These are phyloP conservation scores for Pyrrhia umbra DNA, from an alignment of 2,888 invertebrate genomes.

Conservation along the genomic window DNA sequence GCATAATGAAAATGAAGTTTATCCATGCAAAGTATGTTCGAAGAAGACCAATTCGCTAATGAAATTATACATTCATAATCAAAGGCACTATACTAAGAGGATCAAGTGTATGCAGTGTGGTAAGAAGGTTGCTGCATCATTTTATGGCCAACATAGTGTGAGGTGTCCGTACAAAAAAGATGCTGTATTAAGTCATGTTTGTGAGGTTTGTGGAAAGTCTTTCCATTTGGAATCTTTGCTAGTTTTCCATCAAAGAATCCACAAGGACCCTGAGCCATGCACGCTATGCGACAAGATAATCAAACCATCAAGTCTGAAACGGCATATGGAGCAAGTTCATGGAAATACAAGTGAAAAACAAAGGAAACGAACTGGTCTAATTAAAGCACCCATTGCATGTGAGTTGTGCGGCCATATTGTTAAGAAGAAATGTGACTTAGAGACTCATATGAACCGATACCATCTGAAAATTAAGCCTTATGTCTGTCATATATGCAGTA, in stretches of 20 bases:
- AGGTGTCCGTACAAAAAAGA: conserved; percentile 62
- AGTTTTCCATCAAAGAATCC: conserved; percentile 64
- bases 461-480: conserved; percentile 70
- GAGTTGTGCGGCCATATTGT: conserved; percentile 64
- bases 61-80: conserved; percentile 71
- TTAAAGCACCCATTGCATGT: conserved; percentile 50
- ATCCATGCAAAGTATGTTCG: conserved; percentile 72
- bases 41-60: conserved; percentile 68
- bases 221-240: conserved; percentile 63
- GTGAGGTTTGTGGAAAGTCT: conserved; percentile 70
- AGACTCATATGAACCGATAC: conserved; percentile 70
- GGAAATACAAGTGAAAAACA: conserved; percentile 9
- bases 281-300: conserved; percentile 61
- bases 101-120: conserved; percentile 70
- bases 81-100: conserved; percentile 70
- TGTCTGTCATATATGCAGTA: conserved; percentile 65
- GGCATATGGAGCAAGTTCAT: conserved; percentile 68
- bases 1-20: conserved; percentile 64
- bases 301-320: conserved; percentile 60
- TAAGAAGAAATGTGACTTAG: conserved; percentile 64
- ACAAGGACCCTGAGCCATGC: conserved; percentile 66
- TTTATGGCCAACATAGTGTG: conserved; percentile 68
- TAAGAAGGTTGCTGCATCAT: conserved; percentile 67
- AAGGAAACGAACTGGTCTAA: neutral
- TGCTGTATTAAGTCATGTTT: conserved; percentile 55